phyloP scores from a whole-genome alignment of 2,113 vertebrate genomes.

The Scortum barcoo region DNA sequence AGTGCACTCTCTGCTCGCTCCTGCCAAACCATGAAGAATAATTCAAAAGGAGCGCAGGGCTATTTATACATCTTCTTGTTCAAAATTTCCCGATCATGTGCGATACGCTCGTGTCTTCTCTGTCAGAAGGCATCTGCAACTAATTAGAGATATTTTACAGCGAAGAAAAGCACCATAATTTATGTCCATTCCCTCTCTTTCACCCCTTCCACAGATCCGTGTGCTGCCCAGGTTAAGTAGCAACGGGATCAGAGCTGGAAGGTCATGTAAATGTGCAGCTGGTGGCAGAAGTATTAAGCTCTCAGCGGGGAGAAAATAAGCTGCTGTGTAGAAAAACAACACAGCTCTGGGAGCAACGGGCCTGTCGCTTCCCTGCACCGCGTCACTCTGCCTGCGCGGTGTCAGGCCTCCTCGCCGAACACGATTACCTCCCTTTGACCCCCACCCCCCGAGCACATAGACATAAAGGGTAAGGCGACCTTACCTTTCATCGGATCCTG shows the following conservation, averaged over 20 bases:
- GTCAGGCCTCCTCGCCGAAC: constrained; percentile 21
- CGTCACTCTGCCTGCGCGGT: not conserved
- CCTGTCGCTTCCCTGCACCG: constrained; percentile 19
- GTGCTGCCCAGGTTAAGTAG: constrained; percentile 64
- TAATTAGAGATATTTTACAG: not conserved
- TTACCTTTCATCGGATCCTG: constrained; percentile 98
- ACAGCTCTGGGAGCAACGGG: constrained; percentile 37
- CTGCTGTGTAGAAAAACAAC: constrained; percentile 64
- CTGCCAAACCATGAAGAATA: constrained; percentile 35
- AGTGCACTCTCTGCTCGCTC: constrained; percentile 32
- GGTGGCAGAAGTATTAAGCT: constrained; percentile 68
- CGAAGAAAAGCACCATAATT: not conserved
- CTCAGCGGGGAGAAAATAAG: constrained; percentile 73
- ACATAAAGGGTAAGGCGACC: constrained; percentile 56
- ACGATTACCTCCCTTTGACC: constrained; percentile 43
- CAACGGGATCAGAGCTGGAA: constrained; percentile 67
- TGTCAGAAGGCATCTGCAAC: not conserved
- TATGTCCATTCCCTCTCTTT: not conserved
- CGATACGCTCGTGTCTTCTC: not conserved
- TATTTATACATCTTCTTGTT: not conserved
- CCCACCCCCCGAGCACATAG: not conserved
- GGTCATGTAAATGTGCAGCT: constrained; percentile 71
- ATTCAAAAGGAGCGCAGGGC: constrained; percentile 20
- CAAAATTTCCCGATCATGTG: not conserved
- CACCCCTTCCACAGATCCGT: constrained; percentile 6